Evolutionary conservation across 2,113 vertebrate genomes (phyloP), one percentile per base, ranked within the genome.

Genomic region (Lonchura striata): DNA sequence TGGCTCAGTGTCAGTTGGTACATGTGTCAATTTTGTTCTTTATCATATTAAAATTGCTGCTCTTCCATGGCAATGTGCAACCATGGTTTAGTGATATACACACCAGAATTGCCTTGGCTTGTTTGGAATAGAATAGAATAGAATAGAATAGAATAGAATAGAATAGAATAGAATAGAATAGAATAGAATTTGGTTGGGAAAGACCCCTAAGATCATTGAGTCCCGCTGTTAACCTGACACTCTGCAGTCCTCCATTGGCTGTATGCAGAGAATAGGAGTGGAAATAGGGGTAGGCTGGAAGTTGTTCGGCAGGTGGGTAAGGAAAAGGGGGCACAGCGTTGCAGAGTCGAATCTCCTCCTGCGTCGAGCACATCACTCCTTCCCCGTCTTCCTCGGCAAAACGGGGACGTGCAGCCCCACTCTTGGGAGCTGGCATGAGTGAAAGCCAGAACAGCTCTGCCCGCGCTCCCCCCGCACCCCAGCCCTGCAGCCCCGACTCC

Each of bases 341-440:
- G 4, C 1, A 2, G 41, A 8, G 27, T 1, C 0, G 30, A 57
- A 11, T 2, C 2, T 3, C 70, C 1, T 2, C 68, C 27, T 3
- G n/a, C 52, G 31, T 24, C 2, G 12, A 10, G 61, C 24, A 9
- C 74, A 8, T 3, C 39, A 0, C 41, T 12, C 13, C 61, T 49
- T 12, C 17, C 9, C 4, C n/a, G 6, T 6, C 54, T 33, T 27
- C 46, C 33, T 4, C 13, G 9, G 61, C 4, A 9, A 4, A 13
- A 4, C 1, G 20, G 23, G 27, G 18, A 17, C 22, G 28, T 0
- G 12, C 3, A 37, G 19, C 6, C 44, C 37, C 6, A 0, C 27
- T 52, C 6, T 9, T 11, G 41, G 35, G 24, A 6, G 49, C 2
- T 0, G 4, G n/a, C 16, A n/a, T 3, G 44, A 20, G 14, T 1